Conservation (phyloP, 1,140 invertebrate species). For the Uloborus diversus region DNA sequence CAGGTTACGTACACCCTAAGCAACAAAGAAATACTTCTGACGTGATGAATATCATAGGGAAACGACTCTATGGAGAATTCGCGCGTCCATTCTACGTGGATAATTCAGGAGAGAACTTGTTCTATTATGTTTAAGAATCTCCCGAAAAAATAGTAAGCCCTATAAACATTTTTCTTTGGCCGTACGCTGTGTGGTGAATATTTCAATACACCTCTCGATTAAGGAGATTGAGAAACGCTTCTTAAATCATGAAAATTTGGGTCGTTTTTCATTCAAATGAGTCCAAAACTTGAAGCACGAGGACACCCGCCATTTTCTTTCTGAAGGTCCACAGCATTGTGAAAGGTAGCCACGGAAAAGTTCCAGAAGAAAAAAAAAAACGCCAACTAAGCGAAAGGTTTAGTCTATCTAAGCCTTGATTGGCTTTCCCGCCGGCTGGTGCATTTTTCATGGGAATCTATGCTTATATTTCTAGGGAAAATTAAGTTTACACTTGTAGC, state of each 20-base stretch:
- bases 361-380: too few relatives aligned
- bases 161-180: slow-evolving; percentile 39
- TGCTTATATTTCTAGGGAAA: too few relatives aligned
- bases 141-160: background rate
- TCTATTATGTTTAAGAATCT: slow-evolving; percentile 54
- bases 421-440: too few relatives aligned
- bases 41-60: slow-evolving; percentile 48
- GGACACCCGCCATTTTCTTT: too few relatives aligned
- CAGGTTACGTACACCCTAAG: slow-evolving; percentile 5
- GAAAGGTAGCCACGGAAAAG: too few relatives aligned
- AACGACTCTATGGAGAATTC: slow-evolving; percentile 23
- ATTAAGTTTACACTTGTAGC: too few relatives aligned
- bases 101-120: slow-evolving; percentile 44
- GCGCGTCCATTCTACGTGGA: slow-evolving; percentile 1
- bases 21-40: background rate
- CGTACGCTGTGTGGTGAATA: slow-evolving; percentile 32
- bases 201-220: slow-evolving; percentile 45
- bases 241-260: slow-evolving; percentile 37
- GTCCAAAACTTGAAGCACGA: background rate
- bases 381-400: too few relatives aligned
- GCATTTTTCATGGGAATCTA: too few relatives aligned
- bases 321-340: too few relatives aligned
- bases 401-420: too few relatives aligned
- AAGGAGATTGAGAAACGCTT: slow-evolving; percentile 25
- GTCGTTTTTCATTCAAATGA: slow-evolving; percentile 49